Conservation (phyloP, 2,888 invertebrate species). For the Busseola fusca region DNA sequence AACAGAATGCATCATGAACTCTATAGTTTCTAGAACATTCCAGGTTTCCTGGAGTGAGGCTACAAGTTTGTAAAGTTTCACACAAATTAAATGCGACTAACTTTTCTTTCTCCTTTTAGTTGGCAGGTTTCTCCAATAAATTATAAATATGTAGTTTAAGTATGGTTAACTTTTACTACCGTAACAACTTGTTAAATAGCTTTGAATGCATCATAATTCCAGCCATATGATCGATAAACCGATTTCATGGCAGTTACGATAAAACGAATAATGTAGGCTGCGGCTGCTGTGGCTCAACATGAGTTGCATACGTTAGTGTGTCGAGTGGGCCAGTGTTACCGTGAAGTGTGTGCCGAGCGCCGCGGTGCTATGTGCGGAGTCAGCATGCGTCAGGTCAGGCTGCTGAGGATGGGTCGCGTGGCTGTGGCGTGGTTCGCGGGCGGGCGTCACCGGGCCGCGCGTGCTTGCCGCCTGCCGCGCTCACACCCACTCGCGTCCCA, state of each 20-base stretch:
- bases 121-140: conserved; percentile 8
- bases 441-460: conserved; percentile 50
- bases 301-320: conserved; percentile 23
- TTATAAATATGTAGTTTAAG: conserved; percentile 13
- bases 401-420: conserved; percentile 34
- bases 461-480: conserved; percentile 47
- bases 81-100: conserved; percentile 8
- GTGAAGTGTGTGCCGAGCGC: not conserved
- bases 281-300: conserved; percentile 7
- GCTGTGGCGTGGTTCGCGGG: conserved; percentile 51
- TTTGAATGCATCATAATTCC: conserved; percentile 48
- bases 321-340: not conserved
- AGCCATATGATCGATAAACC: conserved; percentile 48
- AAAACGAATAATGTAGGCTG: conserved; percentile 31
- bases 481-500: conserved; percentile 78
- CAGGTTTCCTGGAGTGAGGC: conserved; percentile 1
- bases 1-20: not conserved
- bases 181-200: conserved; percentile 52
- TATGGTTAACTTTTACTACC: conserved; percentile 28
- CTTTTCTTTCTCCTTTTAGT: conserved; percentile 25
- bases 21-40: conserved; percentile 30
- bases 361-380: conserved; percentile 17
- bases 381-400: conserved; percentile 34
- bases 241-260: conserved; percentile 52
- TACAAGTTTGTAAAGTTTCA: conserved; percentile 12